Conservation (phyloP, 2,113 vertebrate genomes). For the Rhabdomys dilectus region DNA sequence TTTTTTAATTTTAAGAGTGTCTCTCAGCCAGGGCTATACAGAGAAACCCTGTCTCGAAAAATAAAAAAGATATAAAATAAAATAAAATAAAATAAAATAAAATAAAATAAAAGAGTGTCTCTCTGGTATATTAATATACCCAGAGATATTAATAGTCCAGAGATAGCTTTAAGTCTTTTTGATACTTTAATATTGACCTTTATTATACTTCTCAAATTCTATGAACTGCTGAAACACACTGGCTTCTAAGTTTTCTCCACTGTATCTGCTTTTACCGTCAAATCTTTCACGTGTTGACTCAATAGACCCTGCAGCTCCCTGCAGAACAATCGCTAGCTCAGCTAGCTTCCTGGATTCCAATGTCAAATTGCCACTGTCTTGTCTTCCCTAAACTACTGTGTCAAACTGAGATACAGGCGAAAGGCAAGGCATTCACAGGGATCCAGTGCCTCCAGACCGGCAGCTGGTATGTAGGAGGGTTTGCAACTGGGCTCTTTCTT, state of each 20-base stretch:
- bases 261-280: neutral
- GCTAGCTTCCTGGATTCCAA: neutral
- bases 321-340: neutral
- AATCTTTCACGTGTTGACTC: neutral
- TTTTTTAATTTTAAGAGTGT: neutral
- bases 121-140: neutral
- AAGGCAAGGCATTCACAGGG: neutral
- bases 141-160: slow-evolving; percentile 23
- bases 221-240: neutral
- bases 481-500: slow-evolving; percentile 75
- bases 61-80: no score
- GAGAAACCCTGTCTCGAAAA: no score
- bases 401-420: neutral
- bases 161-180: slow-evolving; percentile 10
- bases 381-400: neutral
- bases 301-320: neutral
- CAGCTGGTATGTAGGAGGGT: slow-evolving; percentile 70
- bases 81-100: no score
- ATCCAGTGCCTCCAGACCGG: neutral
- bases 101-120: slow-evolving; percentile 1
- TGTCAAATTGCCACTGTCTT: neutral
- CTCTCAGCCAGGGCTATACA: no score
- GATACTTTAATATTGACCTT: slow-evolving; percentile 20
- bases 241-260: neutral
- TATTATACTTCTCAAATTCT: neutral